These are phyloP conservation scores for Malurus cyaneus DNA, from an alignment of 2,113 vertebrate genomes.

Conservation along the genomic window DNA sequence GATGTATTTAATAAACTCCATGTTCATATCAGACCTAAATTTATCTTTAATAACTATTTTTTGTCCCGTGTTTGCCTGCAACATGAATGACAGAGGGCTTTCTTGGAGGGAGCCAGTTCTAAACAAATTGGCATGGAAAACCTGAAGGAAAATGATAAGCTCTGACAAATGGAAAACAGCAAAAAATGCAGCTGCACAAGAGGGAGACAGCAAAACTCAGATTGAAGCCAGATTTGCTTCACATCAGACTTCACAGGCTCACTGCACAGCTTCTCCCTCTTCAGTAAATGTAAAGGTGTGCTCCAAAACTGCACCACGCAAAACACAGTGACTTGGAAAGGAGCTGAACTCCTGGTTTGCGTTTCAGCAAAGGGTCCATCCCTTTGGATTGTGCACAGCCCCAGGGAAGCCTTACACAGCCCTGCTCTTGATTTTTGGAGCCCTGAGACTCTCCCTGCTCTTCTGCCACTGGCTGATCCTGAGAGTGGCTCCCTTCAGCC, in stretches of 20 bases:
- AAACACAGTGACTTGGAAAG: rapidly evolving
- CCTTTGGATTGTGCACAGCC: too few relatives aligned
- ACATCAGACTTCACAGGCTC: not conserved
- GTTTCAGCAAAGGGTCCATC: not conserved
- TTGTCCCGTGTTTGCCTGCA: not conserved
- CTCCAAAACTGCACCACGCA: not conserved
- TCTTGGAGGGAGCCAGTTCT: not conserved
- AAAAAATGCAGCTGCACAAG: not conserved
- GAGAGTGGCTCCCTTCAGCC: not conserved
- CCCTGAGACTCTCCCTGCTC: too few relatives aligned
- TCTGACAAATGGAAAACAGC: not conserved
- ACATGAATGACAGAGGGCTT: not conserved
- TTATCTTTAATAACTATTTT: not conserved
- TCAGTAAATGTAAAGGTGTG: not conserved
- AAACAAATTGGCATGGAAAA: not conserved
- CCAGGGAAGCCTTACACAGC: not conserved
- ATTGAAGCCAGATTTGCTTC: not conserved
- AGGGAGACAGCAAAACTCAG: not conserved
- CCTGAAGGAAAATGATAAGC: not conserved
- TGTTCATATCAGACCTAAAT: not conserved
- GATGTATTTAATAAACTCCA: not conserved
- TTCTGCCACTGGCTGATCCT: not conserved
- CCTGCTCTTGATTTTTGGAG: not conserved
- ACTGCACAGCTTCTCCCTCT: not conserved
- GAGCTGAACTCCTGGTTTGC: rapidly evolving